These are phyloP conservation scores for Resseliella maxima DNA, from an alignment of 2,888 invertebrate species.

Conservation along the genomic window DNA sequence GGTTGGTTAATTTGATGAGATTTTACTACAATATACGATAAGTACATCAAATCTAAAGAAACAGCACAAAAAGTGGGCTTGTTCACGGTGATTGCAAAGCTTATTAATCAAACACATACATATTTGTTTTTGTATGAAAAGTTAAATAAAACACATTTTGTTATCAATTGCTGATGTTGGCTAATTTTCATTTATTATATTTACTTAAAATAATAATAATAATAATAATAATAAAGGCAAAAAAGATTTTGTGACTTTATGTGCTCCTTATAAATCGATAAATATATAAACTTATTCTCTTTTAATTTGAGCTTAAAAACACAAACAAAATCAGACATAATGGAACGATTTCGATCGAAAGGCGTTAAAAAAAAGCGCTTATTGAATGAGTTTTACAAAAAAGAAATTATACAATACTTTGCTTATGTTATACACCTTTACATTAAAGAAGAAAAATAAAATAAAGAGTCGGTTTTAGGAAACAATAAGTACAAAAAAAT, in stretches of 20 bases:
- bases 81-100: too few species aligned
- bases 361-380: background rate
- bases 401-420: conserved; percentile 15
- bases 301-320: conserved; percentile 44
- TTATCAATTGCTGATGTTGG: background rate
- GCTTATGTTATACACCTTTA: background rate
- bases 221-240: background rate
- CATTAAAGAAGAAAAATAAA: background rate
- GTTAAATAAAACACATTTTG: background rate
- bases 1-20: too few species aligned
- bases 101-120: too few species aligned
- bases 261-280: conserved; percentile 11
- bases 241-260: conserved; percentile 30
- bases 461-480: background rate
- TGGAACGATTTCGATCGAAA: conserved; percentile 10
- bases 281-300: conserved; percentile 18
- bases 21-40: too few species aligned
- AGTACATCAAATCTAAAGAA: too few species aligned
- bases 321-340: conserved; percentile 22
- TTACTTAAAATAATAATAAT: background rate
- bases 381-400: background rate
- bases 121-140: too few species aligned
- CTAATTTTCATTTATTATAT: background rate
- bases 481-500: conserved; percentile 43
- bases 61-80: too few species aligned